A percentile compares a stretch with the other conserved stretches of the same genome.
Conservation (phyloP, 2,888 invertebrate genomes). For the Andrena chrysosceles region DNA sequence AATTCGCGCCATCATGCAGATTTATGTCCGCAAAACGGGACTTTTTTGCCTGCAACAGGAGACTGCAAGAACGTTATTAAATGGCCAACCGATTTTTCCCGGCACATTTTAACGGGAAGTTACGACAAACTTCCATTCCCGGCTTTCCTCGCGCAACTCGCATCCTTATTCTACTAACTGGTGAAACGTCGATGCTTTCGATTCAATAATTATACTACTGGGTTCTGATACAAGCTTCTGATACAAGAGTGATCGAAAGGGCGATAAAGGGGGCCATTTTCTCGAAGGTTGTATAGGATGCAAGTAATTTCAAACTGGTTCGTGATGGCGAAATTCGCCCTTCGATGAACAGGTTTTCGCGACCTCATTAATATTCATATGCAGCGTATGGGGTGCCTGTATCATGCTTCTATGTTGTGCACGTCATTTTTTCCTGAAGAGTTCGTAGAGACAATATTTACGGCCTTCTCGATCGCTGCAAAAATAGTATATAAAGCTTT, state of each 20-base stretch:
- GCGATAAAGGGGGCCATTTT: not conserved
- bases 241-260: not conserved
- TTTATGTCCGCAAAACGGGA: conserved; percentile 65
- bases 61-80: conserved; percentile 60
- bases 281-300: not conserved
- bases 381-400: conserved; percentile 1
- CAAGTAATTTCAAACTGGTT: conserved; percentile 40
- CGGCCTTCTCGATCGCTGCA: not conserved
- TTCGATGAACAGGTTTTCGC: conserved; percentile 22
- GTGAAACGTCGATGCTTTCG: not conserved
- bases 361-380: conserved; percentile 53
- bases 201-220: not conserved
- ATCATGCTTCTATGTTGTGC: not conserved
- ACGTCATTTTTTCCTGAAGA: not conserved
- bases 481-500: too few species aligned
- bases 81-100: conserved; percentile 51
- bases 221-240: not conserved
- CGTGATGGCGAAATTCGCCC: conserved; percentile 27
- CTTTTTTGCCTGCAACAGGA: conserved; percentile 27
- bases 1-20: conserved; percentile 62
- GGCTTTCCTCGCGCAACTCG: not conserved
- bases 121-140: conserved; percentile 25
- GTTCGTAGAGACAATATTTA: conserved; percentile 19
- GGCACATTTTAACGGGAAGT: conserved; percentile 37
- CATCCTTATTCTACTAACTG: not conserved